phyloP scores from a whole-genome alignment of 1,140 invertebrate species.

The Hylaeus anthracinus region DNA sequence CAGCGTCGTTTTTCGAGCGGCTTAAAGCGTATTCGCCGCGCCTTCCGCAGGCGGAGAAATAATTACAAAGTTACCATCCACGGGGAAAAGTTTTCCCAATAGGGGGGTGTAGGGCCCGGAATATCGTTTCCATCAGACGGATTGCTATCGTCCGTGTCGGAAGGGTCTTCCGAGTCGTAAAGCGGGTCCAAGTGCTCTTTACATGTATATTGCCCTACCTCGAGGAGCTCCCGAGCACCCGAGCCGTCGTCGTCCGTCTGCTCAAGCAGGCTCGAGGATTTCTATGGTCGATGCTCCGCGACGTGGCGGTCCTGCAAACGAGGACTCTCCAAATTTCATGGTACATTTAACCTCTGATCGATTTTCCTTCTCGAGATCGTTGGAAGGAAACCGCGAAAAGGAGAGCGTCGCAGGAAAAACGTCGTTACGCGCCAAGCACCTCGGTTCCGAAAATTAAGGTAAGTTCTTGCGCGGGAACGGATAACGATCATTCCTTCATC shows the following conservation, averaged over 20 bases:
- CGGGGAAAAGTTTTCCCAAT: constrained; percentile 32
- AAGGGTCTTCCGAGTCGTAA: constrained; percentile 43
- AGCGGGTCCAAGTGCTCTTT: constrained; percentile 50
- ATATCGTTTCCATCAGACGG: constrained; percentile 43
- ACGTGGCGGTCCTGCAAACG: not conserved
- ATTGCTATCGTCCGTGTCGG: constrained; percentile 38
- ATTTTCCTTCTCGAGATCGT: constrained; percentile 45
- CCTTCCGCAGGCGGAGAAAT: constrained; percentile 22
- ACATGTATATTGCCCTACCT: constrained; percentile 57
- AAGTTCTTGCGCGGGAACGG: constrained; percentile 26
- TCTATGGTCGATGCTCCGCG: constrained; percentile 21
- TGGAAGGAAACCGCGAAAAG: constrained; percentile 27
- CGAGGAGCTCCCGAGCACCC: not conserved
- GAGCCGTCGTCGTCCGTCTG: constrained; percentile 14
- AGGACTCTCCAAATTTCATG: constrained; percentile 63
- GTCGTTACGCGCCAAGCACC: constrained; percentile 33
- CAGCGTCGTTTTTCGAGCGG: constrained; percentile 28
- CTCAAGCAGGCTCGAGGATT: constrained; percentile 33
- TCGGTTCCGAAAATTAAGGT: not conserved
- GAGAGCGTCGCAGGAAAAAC: constrained; percentile 27
- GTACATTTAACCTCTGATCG: constrained; percentile 66
- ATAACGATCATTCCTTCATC: constrained; percentile 33
- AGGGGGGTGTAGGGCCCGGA: constrained; percentile 1
- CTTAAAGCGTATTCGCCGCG: constrained; percentile 26
- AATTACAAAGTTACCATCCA: constrained; percentile 38